Percentiles rank a stretch among this genome's conserved stretches.
phyloP scores from a whole-genome alignment of 1,140 invertebrate species.

The Anastrepha ludens region DNA sequence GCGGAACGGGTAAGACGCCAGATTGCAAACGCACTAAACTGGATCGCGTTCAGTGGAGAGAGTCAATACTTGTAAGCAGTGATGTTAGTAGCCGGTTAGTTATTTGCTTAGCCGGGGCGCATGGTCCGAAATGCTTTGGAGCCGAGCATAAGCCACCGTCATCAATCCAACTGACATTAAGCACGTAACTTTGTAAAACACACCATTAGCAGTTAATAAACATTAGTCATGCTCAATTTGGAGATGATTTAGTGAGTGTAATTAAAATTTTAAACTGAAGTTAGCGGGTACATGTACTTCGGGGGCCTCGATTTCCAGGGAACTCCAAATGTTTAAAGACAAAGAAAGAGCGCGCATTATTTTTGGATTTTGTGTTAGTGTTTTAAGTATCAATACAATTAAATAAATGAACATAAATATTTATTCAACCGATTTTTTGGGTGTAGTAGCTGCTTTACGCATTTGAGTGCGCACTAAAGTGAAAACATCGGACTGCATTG shows the following conservation, averaged over 20 bases:
- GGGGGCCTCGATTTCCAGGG: neutral
- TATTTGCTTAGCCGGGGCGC: neutral
- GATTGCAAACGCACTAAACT: neutral
- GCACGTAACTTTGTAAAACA: slow-evolving; percentile 70
- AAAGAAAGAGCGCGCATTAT: neutral
- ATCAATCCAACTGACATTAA: slow-evolving; percentile 38
- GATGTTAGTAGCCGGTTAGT: slow-evolving; percentile 15
- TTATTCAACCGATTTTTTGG: neutral
- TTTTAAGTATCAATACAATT: neutral
- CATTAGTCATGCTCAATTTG: slow-evolving; percentile 71
- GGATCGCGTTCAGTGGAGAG: neutral
- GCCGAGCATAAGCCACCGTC: slow-evolving; percentile 28
- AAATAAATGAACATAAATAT: no score
- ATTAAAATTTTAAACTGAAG: slow-evolving; percentile 58
- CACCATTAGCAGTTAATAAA: slow-evolving; percentile 74
- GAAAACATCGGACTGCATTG: no score
- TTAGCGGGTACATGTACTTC: neutral
- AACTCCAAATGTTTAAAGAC: neutral
- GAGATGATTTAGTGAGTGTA: slow-evolving; percentile 71
- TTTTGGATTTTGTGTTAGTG: neutral
- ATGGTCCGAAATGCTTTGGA: neutral
- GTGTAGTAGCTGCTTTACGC: neutral
- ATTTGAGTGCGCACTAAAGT: no score
- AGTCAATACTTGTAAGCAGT: slow-evolving; percentile 7
- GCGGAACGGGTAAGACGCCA: neutral